A percentile compares a stretch with the other conserved stretches of the same genome.
phyloP scores from a whole-genome alignment of 2,113 vertebrate species.

The Trichechus manatus region DNA sequence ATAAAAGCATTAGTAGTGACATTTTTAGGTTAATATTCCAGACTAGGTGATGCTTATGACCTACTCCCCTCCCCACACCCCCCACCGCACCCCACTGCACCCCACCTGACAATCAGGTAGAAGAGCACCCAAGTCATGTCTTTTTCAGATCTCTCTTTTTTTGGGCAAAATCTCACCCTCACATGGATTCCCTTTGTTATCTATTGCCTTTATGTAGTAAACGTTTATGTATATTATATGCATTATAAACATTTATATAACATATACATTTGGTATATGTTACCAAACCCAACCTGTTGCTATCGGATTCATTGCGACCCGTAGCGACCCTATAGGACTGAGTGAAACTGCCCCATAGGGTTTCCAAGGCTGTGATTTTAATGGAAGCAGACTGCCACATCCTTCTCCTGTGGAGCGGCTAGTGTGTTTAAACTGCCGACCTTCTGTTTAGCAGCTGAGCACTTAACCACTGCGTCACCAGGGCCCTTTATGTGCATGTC shows the following conservation, averaged over 20 bases:
- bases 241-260: too few species aligned
- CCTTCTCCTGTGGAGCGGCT: background rate
- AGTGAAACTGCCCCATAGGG: background rate
- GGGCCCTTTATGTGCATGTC: background rate
- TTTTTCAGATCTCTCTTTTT: constrained; percentile 23
- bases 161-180: background rate
- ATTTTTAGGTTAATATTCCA: constrained; percentile 32
- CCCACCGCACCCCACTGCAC: too few species aligned
- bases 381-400: background rate
- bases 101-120: background rate
- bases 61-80: too few species aligned
- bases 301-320: too few species aligned
- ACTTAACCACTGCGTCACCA: background rate
- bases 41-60: background rate
- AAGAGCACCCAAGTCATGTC: background rate
- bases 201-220: constrained; percentile 19
- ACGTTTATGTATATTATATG: constrained; percentile 25
- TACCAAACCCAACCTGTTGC: too few species aligned
- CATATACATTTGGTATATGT: too few species aligned
- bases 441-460: background rate
- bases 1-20: background rate
- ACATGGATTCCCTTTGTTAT: background rate
- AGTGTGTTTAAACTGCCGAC: background rate
- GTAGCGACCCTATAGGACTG: background rate
- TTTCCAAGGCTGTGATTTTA: background rate